These are phyloP conservation scores for Charaxes varanes DNA, from an alignment of 1,140 invertebrate genomes.

Conservation along the genomic window DNA sequence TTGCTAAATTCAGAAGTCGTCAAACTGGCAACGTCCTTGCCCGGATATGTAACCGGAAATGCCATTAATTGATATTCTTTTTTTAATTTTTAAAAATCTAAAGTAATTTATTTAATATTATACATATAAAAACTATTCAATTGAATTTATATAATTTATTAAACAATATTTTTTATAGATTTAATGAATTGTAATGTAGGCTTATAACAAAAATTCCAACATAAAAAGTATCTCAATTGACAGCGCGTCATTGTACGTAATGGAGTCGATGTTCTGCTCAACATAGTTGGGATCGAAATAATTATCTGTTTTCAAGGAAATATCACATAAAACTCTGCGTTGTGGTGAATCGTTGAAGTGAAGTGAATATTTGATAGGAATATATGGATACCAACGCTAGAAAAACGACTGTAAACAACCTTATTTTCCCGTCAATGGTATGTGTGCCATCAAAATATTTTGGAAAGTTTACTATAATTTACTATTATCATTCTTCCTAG, in stretches of 20 bases:
- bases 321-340: constrained; percentile 48
- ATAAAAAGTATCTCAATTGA: constrained; percentile 51
- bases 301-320: constrained; percentile 37
- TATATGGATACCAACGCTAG: constrained; percentile 48
- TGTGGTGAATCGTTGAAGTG: constrained; percentile 43
- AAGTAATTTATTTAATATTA: constrained; percentile 1
- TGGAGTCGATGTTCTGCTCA: constrained; percentile 67
- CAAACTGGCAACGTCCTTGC: constrained; percentile 62
- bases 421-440: constrained; percentile 60
- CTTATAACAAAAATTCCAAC: constrained; percentile 38
- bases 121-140: constrained; percentile 5
- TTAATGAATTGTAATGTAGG: background rate
- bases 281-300: constrained; percentile 40
- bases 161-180: constrained; percentile 1
- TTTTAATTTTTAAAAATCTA: constrained; percentile 3
- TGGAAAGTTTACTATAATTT: constrained; percentile 59
- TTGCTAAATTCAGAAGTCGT: constrained; percentile 68
- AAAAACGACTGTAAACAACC: constrained; percentile 50
- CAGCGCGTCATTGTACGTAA: constrained; percentile 73
- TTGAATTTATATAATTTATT: constrained; percentile 9
- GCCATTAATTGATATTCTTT: constrained; percentile 7
- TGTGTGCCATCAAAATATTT: constrained; percentile 75
- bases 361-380: constrained; percentile 26
- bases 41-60: constrained; percentile 38
- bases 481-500: constrained; percentile 13